Base-by-base conservation (phyloP, 2,797 vertebrate genomes). In the Megaceryle alcyon region DNA sequence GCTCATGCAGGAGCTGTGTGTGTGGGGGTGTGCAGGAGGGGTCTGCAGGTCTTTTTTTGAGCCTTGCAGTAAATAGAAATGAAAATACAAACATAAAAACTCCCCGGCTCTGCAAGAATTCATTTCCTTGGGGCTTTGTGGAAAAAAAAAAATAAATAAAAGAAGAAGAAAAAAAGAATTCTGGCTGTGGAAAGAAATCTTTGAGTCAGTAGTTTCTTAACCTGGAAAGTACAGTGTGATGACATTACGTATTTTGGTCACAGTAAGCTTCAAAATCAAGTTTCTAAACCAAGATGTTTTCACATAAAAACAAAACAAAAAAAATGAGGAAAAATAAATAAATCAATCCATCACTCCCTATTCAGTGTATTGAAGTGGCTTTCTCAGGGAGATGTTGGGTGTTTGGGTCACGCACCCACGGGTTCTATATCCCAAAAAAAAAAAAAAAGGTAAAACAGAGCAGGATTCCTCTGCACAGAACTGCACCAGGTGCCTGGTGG, bases 21-120 rank as follows among this genome's bases (percentile, higher is more conserved):
- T 3, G 8, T 25, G 43, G 14, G n/a, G 0, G 0, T 17, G 29
- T 15, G 49, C 28, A 22, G 23, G 0, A 0, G 6, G 11, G 28
- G 41, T 57, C 86, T 64, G n/a, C 21, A 48, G n/a, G 53, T 15
- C 61, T 65, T n/a, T 70, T 35, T 25, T 85, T 75, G 63, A 57
- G 64, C 57, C 46, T 78, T 59, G 44, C 64, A 43, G 39, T 41
- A 71, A 91, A 64, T 29, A 88, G 90, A 61, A 70, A 71, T n/a
- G 64, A 61, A 82, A 94, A 89, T 49, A 77, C n/a, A 11, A 71
- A 37, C 28, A 80, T n/a, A 61, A 87, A 96, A 61, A 85, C 41
- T 81, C 46, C 54, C 57, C 1, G 15, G 53, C 60, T 82, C 43
- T 53, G 7, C 37, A 64, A 14, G 10, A 91, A 82, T 60, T 29